A percentile compares a stretch with the other conserved stretches of the same genome.
Evolutionary conservation across 2,113 vertebrate genomes (phyloP).

Genomic region (Strigops habroptila): DNA sequence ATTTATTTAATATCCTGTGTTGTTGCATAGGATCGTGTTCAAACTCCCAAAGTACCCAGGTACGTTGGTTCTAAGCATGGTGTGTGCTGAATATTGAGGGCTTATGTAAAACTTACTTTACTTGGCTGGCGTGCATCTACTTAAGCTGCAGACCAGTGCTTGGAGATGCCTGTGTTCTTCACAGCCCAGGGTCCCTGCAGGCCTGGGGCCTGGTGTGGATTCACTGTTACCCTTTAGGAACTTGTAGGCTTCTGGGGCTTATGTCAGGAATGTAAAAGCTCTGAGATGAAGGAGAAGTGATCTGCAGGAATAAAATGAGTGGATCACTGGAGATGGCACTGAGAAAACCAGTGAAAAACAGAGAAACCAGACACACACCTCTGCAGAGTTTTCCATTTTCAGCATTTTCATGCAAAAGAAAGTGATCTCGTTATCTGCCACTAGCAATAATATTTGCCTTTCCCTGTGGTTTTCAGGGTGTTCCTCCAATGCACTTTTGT

Average conservation of each 20-base stretch:
- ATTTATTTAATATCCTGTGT: not conserved
- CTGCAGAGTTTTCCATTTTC: not conserved
- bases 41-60: not conserved
- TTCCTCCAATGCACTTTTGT: slow-evolving; percentile 30
- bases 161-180: not conserved
- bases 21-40: not conserved
- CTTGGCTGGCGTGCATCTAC: not conserved
- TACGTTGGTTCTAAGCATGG: not conserved
- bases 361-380: not conserved
- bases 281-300: not conserved
- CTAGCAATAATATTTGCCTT: slow-evolving; percentile 23
- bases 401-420: not conserved
- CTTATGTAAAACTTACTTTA: not conserved
- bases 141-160: not conserved
- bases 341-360: not conserved
- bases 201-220: not conserved
- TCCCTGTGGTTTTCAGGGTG: not conserved
- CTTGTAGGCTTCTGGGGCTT: not conserved
- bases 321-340: not conserved
- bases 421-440: not conserved
- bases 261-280: not conserved
- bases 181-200: not conserved
- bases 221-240: not conserved
- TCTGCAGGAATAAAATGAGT: not conserved
- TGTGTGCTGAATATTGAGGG: not conserved